Conservation (phyloP, 2,113 vertebrate genomes). For the Delphinapterus leucas region DNA sequence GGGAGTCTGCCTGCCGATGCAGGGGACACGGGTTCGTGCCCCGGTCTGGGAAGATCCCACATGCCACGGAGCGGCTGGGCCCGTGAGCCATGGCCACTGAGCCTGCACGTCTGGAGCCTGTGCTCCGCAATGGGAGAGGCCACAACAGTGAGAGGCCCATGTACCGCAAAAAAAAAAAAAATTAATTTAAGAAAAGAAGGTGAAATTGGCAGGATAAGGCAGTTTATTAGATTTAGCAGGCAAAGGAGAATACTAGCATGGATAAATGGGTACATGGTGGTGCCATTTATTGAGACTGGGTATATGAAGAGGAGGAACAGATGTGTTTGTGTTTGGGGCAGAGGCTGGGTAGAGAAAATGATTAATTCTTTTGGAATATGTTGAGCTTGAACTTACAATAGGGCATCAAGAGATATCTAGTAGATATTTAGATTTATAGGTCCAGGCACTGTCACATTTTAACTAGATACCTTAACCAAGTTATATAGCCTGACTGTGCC, state of each 20-base stretch:
- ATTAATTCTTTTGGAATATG: background rate
- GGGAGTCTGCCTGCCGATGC: too few relatives aligned
- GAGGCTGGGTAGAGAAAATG: background rate
- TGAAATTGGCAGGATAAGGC: background rate
- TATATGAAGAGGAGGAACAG: background rate
- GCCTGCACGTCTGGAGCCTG: too few relatives aligned
- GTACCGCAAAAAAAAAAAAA: background rate
- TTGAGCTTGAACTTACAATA: background rate
- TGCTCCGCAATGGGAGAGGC: too few relatives aligned
- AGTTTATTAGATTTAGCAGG: background rate
- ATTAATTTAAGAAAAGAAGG: background rate
- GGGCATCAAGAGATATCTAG: background rate
- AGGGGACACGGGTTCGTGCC: too few relatives aligned
- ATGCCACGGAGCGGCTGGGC: too few relatives aligned
- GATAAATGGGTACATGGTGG: background rate
- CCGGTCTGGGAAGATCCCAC: too few relatives aligned
- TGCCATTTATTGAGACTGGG: background rate
- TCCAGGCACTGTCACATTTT: background rate
- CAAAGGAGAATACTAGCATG: background rate
- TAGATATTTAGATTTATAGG: background rate
- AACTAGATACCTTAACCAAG: conserved; percentile 4
- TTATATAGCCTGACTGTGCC: background rate
- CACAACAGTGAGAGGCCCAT: too few relatives aligned
- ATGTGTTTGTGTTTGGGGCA: background rate
- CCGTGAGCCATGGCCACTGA: too few relatives aligned